phyloP scores from a whole-genome alignment of 1,140 invertebrate genomes.

The Bombus superbus region DNA sequence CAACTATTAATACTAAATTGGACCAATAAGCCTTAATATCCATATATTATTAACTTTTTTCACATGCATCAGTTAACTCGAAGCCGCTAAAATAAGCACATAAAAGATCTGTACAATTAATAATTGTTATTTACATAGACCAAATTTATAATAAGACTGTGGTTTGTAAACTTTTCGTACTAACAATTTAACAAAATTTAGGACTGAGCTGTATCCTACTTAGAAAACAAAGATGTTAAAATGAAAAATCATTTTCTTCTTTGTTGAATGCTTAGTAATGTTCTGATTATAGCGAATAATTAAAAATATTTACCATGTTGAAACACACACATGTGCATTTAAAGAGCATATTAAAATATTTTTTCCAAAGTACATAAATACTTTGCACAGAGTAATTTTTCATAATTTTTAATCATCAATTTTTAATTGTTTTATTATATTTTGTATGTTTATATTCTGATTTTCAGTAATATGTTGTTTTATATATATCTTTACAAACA shows the following conservation, averaged over 20 bases:
- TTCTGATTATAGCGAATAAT: slow-evolving; percentile 4
- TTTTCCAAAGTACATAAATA: background rate
- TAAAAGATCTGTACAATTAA: slow-evolving; percentile 42
- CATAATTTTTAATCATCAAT: background rate
- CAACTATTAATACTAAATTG: slow-evolving; percentile 55
- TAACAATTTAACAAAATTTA: slow-evolving; percentile 30
- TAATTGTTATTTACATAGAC: slow-evolving; percentile 56
- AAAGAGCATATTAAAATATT: too few relatives aligned
- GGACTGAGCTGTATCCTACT: slow-evolving; percentile 2
- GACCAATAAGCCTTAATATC: slow-evolving; percentile 73
- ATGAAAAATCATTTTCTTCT: background rate
- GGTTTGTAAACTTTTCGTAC: slow-evolving; percentile 42
- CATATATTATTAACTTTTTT: slow-evolving; percentile 52
- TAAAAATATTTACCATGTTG: slow-evolving; percentile 2
- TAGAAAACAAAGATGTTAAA: background rate
- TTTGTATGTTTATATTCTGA: background rate
- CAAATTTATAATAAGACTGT: slow-evolving; percentile 55
- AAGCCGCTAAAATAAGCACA: slow-evolving; percentile 72
- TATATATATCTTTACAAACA: slow-evolving; percentile 12
- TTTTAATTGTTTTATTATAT: slow-evolving; percentile 22
- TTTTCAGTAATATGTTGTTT: slow-evolving; percentile 3
- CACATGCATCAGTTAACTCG: slow-evolving; percentile 53
- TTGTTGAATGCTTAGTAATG: slow-evolving; percentile 1
- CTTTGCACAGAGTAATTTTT: slow-evolving; percentile 2
- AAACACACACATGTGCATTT: background rate